A percentile compares a stretch with the other conserved stretches of the same genome.
Evolutionary conservation across 2,113 vertebrate species (phyloP).

Genomic region (Ctenomys sociabilis): DNA sequence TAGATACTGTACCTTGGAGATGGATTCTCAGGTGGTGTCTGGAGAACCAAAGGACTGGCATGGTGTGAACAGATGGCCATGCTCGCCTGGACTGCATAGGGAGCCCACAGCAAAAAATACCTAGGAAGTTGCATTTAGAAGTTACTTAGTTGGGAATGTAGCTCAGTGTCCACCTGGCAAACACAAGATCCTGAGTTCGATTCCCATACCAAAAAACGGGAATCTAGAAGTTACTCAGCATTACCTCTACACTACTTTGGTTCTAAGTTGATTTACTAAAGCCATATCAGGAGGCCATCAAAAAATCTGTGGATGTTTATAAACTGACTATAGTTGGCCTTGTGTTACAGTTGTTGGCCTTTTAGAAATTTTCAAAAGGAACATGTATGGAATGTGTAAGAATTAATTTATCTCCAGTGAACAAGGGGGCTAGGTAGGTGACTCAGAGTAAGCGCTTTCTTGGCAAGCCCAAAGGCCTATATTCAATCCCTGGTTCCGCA

Average conservation of each 20-base stretch:
- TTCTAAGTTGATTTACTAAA: not conserved
- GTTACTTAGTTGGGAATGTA: too few relatives aligned
- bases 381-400: not conserved
- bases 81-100: not conserved
- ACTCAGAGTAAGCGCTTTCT: too few relatives aligned
- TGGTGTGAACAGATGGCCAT: not conserved
- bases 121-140: not conserved
- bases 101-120: not conserved
- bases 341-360: not conserved
- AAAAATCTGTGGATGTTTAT: not conserved
- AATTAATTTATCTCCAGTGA: constrained; percentile 11
- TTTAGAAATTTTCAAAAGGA: constrained; percentile 4
- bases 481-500: too few relatives aligned
- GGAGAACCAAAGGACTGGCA: not conserved
- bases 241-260: not conserved
- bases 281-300: not conserved
- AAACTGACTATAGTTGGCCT: not conserved
- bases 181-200: too few relatives aligned
- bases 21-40: not conserved
- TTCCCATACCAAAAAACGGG: too few relatives aligned
- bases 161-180: too few relatives aligned
- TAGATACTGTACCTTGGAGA: not conserved
- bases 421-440: too few relatives aligned
- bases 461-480: too few relatives aligned
- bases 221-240: not conserved